A percentile compares a stretch with the other conserved stretches of the same genome.
phyloP scores from a whole-genome alignment of 2,797 vertebrate genomes.

The Chrosomus eos region DNA sequence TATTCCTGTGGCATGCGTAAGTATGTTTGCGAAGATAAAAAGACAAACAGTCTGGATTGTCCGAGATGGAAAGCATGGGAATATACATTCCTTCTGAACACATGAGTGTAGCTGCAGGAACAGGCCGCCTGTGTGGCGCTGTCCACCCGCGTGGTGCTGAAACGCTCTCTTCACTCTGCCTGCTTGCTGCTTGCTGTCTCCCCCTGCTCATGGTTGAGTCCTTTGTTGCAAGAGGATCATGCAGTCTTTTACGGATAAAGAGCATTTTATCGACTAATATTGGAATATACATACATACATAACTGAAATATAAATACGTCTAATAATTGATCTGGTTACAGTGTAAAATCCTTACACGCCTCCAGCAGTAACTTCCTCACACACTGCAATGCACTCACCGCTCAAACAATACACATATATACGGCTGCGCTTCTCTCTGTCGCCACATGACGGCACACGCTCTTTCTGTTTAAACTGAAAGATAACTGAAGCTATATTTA shows the following conservation, averaged over 20 bases:
- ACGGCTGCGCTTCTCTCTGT: slow-evolving; percentile 71
- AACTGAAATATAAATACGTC: background rate
- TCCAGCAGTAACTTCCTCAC: background rate
- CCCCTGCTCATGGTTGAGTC: slow-evolving; percentile 41
- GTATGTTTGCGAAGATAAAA: background rate
- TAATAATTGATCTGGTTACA: background rate
- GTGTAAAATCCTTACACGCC: background rate
- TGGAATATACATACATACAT: background rate
- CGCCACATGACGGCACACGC: slow-evolving; percentile 78
- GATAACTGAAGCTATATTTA: background rate
- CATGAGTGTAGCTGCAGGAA: slow-evolving; percentile 64
- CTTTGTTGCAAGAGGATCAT: slow-evolving; percentile 52
- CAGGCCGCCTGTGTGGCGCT: slow-evolving; percentile 82
- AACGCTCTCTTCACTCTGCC: slow-evolving; percentile 55
- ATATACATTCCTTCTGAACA: background rate
- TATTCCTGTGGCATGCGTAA: background rate
- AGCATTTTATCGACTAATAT: background rate
- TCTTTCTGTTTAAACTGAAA: background rate
- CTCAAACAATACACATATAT: slow-evolving; percentile 64
- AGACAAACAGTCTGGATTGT: background rate
- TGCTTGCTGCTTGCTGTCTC: slow-evolving; percentile 2
- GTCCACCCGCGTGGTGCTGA: slow-evolving; percentile 79
- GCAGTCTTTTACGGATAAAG: background rate
- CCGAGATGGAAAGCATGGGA: background rate
- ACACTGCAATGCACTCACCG: background rate